Base-by-base conservation (phyloP, 2,797 vertebrate genomes). In the Adrianichthys oophorus region DNA sequence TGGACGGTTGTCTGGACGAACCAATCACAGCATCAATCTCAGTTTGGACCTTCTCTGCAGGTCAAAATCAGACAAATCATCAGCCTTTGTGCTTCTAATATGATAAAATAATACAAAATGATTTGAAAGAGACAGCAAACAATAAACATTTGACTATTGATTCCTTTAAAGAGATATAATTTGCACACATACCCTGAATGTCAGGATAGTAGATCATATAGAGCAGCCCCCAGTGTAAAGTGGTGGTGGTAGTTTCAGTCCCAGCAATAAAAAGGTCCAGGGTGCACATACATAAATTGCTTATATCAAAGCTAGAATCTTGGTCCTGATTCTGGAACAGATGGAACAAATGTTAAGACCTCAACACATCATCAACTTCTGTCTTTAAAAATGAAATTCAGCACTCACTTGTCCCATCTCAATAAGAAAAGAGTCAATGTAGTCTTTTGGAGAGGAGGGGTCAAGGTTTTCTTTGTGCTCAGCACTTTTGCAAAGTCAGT, bases 191-290 rank as follows among this genome's bases (percentile, higher is more conserved):
- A 80, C 83, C 91, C 90, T 96, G 95, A 41, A 94, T 89, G 42
- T 94, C 84, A 2, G 93, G 94, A 51, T 95, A 14, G 1, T 67
- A 7, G 18, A 90, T 88, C 93, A 96, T 92, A 26, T 87, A 95
- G 0, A 95, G 76, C 48, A 96, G 59, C 13, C 70, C 93, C 95
- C 94, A 97, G 32, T 78, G 82, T 29, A 96, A 43, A 0, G 93
- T 94, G 0, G 91, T 89, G 1, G 80, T 18, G 0, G 84, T 87
- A 1, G 87, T 90, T 74, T 90, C 86, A 56, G 86, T 92, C 55
- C 94, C 94, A 1, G 91, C 93, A 1, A 0, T 0, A 68, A 95
- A 94, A 41, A 95, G 80, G 54, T 95, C 94, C 21, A 55, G 0
- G 0, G 83, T 7, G 41, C 93, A 91, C 12, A 81, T 0, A 3